Percentiles rank a stretch among this genome's conserved stretches.
phyloP scores from a whole-genome alignment of 2,888 invertebrate genomes.

The Lasioglossum pauxillum region DNA sequence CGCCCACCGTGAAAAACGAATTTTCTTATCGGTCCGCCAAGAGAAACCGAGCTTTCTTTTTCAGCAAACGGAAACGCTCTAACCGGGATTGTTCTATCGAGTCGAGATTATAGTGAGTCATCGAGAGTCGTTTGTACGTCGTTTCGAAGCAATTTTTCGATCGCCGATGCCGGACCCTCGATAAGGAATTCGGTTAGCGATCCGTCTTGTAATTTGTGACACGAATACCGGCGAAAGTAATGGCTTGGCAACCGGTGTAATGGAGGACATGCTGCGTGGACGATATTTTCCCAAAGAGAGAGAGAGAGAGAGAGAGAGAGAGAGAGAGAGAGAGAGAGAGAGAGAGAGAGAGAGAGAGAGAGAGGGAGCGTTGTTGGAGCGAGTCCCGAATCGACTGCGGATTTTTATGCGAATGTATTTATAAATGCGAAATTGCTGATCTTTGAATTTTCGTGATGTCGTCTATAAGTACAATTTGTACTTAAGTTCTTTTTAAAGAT shows the following conservation, averaged over 20 bases:
- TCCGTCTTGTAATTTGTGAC: background rate
- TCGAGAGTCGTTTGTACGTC: constrained; percentile 5
- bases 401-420: background rate
- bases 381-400: background rate
- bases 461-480: no score
- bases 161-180: background rate
- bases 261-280: background rate
- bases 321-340: no score
- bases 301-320: no score
- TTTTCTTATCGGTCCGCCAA: constrained; percentile 45
- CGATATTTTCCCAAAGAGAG: background rate
- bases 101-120: constrained; percentile 6
- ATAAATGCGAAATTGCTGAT: background rate
- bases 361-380: background rate
- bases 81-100: constrained; percentile 14
- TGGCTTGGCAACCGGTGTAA: background rate
- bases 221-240: background rate
- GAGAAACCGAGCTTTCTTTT: constrained; percentile 27
- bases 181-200: background rate
- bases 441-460: background rate
- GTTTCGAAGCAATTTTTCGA: background rate
- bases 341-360: background rate
- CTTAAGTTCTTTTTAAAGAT: no score
- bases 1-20: constrained; percentile 52
- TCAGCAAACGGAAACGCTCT: background rate